Evolutionary conservation across 2,113 vertebrate genomes (phyloP).

Genomic region (Isurus oxyrinchus): DNA sequence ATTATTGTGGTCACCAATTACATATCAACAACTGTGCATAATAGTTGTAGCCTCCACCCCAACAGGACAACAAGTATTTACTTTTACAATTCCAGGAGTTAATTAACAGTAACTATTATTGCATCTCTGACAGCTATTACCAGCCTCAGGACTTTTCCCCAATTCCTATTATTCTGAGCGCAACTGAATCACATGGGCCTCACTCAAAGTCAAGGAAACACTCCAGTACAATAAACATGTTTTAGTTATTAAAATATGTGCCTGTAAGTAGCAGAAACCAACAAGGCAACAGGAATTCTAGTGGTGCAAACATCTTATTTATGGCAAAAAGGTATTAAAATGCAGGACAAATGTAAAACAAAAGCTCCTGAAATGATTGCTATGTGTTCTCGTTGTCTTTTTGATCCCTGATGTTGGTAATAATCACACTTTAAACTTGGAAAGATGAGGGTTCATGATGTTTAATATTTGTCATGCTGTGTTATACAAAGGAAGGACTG

Average conservation of each 20-base stretch:
- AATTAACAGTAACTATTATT: slow-evolving; percentile 14
- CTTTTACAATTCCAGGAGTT: slow-evolving; percentile 23
- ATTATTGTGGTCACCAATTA: background rate
- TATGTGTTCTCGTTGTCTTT: too few species aligned
- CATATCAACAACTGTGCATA: background rate
- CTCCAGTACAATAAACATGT: background rate
- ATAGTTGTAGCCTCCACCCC: background rate
- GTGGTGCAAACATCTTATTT: background rate
- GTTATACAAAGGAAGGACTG: too few species aligned
- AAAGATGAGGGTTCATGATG: too few species aligned
- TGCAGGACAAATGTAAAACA: background rate
- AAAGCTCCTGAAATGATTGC: too few species aligned
- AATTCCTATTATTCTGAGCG: background rate
- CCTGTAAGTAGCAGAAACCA: background rate
- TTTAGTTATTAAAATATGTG: background rate
- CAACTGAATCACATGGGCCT: background rate
- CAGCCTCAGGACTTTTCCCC: background rate
- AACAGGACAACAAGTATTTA: background rate
- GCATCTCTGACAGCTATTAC: background rate
- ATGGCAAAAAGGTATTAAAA: background rate
- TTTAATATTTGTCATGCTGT: too few species aligned
- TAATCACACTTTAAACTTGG: too few species aligned
- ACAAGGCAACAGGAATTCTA: background rate
- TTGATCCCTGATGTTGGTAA: too few species aligned
- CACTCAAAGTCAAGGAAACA: background rate